Evolutionary conservation across 2,888 invertebrate genomes (phyloP), one percentile per base, ranked within the genome.

Genomic region (Steinernema scapterisci): DNA sequence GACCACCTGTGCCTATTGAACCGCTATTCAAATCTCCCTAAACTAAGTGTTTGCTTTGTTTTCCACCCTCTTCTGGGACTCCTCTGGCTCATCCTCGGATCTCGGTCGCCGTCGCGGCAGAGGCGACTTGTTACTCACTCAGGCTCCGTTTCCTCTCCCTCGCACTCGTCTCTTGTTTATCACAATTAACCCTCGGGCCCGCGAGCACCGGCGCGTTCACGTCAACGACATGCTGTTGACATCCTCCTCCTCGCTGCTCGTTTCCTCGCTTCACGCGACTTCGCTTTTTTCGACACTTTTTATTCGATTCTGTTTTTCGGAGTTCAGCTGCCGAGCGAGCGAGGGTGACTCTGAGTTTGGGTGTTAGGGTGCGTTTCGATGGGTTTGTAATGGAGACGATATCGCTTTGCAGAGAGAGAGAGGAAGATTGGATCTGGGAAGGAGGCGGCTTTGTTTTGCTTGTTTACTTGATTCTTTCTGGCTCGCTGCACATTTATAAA

Each of bases 171-270:
- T 63, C 63, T 31, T 63, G 31, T 63, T 63, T 63, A 63, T 63
- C 27, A 38, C 63, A 63, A 63, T 63, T 63, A 63, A 63, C 31
- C 54, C 23, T 38, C 31, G 31, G 63, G 16, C 11, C 31, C 48
- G 48, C 13, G 48, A 38, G 38, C 38, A 38, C 38, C 38, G 38
- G 38, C 38, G 19, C 52, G 23, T 23, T 23, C 11, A 19, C 52
- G 23, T 9, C 63, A 27, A 54, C 54, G 54, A 54, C 54, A 54
- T 54, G 54, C 54, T 54, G 54, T 63, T 63, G 31, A 63, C 63
- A 63, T 31, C 63, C 11, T 19, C 19, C 11, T 19, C 19, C 54
- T 31, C 63, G 48, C 48, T 48, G 48, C 48, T 48, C 48, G 48
- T 52, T 52, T n/a, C 52, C 52, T 52, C 52, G 52, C 23, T 52